Evolutionary conservation across 2,888 invertebrate species (phyloP).

Genomic region (Melolontha melolontha): DNA sequence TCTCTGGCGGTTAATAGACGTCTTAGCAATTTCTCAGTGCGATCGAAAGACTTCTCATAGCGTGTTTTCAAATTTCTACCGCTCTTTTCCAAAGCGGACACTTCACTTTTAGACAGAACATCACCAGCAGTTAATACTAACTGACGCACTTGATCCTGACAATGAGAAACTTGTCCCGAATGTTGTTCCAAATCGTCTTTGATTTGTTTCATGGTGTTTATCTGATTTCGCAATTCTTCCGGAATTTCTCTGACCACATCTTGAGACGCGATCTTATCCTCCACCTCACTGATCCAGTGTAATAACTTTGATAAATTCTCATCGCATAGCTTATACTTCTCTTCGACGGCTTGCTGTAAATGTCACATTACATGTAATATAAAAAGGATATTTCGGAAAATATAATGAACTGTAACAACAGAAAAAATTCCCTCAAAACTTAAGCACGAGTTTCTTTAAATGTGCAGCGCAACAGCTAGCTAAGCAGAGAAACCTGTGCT

Average conservation of each 20-base stretch:
- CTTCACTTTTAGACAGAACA: constrained; percentile 92
- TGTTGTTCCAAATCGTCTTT: constrained; percentile 92
- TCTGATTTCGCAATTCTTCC: constrained; percentile 89
- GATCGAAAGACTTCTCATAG: constrained; percentile 84
- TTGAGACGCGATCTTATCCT: constrained; percentile 85
- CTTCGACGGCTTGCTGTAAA: constrained; percentile 93
- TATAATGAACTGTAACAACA: background rate
- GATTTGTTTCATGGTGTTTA: constrained; percentile 89
- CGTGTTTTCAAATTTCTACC: constrained; percentile 86
- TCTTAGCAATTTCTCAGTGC: constrained; percentile 82
- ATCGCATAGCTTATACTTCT: constrained; percentile 92
- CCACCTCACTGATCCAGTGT: constrained; percentile 88
- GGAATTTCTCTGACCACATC: constrained; percentile 88
- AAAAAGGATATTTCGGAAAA: constrained; percentile 1
- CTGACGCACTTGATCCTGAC: constrained; percentile 90
- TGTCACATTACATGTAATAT: constrained; percentile 29
- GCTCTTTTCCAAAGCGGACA: constrained; percentile 87
- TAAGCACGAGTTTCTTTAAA: constrained; percentile 12
- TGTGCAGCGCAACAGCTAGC: constrained; percentile 28
- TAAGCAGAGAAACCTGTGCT: constrained; percentile 23
- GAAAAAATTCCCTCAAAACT: background rate
- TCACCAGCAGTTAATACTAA: constrained; percentile 91
- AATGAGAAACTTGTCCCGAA: constrained; percentile 84
- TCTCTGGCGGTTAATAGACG: constrained; percentile 84
- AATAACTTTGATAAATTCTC: constrained; percentile 86